Conservation (phyloP, 2,113 vertebrate species). For the Loxodonta africana region DNA sequence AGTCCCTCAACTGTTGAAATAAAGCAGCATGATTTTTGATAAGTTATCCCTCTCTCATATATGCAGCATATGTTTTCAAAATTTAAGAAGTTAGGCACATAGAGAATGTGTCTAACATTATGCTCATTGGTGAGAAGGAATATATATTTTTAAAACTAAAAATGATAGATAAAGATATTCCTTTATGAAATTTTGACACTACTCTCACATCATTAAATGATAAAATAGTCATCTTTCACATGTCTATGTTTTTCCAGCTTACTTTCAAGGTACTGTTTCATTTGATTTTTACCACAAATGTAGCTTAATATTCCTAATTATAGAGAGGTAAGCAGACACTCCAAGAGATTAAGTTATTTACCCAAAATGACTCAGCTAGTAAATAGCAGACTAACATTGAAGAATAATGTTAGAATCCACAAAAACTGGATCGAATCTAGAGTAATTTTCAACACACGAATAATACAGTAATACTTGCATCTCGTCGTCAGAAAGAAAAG, state of each 20-base stretch:
- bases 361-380: too few relatives aligned
- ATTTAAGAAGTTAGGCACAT: not conserved
- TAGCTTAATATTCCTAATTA: not conserved
- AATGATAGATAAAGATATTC: not conserved
- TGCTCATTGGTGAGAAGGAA: not conserved
- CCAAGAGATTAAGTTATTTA: not conserved
- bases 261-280: not conserved
- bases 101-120: not conserved
- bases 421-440: not conserved
- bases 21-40: not conserved
- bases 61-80: not conserved
- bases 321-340: not conserved
- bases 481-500: not conserved
- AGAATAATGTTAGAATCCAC: not conserved
- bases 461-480: not conserved
- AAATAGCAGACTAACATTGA: not conserved
- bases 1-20: conserved; percentile 35
- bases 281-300: not conserved
- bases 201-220: not conserved
- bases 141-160: not conserved
- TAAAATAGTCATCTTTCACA: not conserved
- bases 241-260: not conserved
- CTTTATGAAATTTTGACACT: not conserved
- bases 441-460: not conserved
- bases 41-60: not conserved